Evolutionary conservation across 2,888 invertebrate species (phyloP).

Genomic region (Unio delphinus): DNA sequence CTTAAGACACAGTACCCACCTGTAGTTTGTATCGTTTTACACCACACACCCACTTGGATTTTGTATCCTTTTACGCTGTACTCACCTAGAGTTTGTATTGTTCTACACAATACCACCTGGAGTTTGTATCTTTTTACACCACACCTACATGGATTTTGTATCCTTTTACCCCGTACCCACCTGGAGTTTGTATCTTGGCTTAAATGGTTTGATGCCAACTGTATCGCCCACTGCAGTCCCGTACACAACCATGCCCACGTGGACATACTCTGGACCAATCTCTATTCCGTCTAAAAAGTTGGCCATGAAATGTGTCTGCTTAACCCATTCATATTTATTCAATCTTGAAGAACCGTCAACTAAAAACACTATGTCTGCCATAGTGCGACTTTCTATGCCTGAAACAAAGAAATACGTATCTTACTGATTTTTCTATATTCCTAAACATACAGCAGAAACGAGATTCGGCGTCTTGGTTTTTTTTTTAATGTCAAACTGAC

Average conservation of each 20-base stretch:
- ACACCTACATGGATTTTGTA: no score
- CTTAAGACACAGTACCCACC: no score
- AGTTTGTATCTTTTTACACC: no score
- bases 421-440: not conserved
- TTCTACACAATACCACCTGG: no score
- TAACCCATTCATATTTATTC: conserved; percentile 48
- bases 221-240: conserved; percentile 40
- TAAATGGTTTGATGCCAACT: conserved; percentile 28
- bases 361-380: conserved; percentile 54
- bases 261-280: conserved; percentile 24
- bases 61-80: no score
- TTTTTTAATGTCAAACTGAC: not conserved
- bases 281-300: conserved; percentile 50
- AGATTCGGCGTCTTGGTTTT: not conserved
- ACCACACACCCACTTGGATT: no score
- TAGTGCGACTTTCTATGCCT: conserved; percentile 31
- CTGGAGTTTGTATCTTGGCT: conserved; percentile 15
- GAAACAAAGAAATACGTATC: not conserved
- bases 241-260: conserved; percentile 50
- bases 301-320: conserved; percentile 51
- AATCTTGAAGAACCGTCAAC: conserved; percentile 51
- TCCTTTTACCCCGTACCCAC: no score
- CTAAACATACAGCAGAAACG: not conserved
- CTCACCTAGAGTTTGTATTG: no score
- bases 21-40: conserved; percentile 1